These are phyloP conservation scores for Coecobrya sp. DNA, from an alignment of 2,888 invertebrate genomes.

Conservation along the genomic window DNA sequence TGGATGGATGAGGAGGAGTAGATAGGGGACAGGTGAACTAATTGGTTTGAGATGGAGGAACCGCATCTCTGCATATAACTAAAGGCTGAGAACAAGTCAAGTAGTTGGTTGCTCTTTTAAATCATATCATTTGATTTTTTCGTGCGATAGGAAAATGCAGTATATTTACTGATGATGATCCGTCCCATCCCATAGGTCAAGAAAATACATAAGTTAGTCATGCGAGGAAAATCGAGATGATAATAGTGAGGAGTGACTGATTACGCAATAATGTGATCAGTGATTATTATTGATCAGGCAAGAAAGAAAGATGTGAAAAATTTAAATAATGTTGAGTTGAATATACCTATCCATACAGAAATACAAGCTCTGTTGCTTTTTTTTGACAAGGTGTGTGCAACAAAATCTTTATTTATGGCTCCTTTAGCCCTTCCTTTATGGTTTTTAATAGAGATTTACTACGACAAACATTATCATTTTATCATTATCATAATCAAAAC, in stretches of 20 bases:
- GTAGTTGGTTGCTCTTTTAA: background rate
- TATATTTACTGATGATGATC: too few species aligned
- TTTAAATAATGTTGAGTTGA: background rate
- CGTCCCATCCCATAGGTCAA: too few species aligned
- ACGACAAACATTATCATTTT: conserved; percentile 36
- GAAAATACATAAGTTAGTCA: too few species aligned
- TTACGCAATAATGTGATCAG: background rate
- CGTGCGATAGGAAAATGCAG: background rate
- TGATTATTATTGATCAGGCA: background rate
- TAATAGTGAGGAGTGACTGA: background rate
- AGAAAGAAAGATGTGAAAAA: background rate
- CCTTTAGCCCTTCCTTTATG: conserved; percentile 15
- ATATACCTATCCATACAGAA: background rate
- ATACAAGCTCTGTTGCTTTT: background rate
- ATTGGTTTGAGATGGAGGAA: conserved; percentile 65
- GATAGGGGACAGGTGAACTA: conserved; percentile 67
- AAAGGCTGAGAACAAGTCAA: conserved; percentile 15
- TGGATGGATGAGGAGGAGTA: background rate
- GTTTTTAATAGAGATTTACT: conserved; percentile 43
- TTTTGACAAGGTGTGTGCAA: conserved; percentile 34
- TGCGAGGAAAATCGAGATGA: background rate
- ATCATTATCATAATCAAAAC: background rate
- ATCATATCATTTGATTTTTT: background rate
- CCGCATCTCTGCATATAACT: background rate
- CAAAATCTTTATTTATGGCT: conserved; percentile 34